Conservation (phyloP, 2,888 invertebrate species). For the Trachelus iudaicus region DNA sequence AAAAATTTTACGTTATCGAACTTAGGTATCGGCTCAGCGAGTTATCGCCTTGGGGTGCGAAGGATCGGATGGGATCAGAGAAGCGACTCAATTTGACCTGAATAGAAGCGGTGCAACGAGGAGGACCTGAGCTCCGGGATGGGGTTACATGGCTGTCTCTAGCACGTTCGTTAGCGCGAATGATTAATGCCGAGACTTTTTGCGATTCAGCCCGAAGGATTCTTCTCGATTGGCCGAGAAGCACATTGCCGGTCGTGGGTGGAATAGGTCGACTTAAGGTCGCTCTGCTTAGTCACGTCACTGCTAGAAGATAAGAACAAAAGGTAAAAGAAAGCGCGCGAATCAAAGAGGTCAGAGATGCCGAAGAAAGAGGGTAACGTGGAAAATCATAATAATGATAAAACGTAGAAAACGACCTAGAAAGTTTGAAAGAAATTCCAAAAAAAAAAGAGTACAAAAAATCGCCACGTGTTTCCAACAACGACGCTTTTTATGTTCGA, state of each 20-base stretch:
- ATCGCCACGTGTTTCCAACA: neutral
- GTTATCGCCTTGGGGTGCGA: neutral
- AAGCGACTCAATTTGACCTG: neutral
- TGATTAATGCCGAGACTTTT: constrained; percentile 19
- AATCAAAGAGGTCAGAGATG: neutral
- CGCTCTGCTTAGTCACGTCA: neutral
- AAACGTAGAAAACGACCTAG: neutral
- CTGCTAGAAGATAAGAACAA: neutral
- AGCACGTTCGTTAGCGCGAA: constrained; percentile 17
- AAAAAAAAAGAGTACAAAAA: neutral
- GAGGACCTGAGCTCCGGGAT: neutral
- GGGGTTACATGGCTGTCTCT: neutral
- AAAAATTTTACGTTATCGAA: constrained; percentile 13
- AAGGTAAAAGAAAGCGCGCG: neutral
- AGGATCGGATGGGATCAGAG: neutral
- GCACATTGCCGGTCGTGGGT: neutral
- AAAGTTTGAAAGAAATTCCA: neutral
- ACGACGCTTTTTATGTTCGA: neutral
- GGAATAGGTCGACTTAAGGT: neutral
- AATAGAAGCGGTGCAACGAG: neutral
- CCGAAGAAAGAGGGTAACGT: neutral
- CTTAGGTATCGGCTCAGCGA: neutral
- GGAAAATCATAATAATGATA: neutral
- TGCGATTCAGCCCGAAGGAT: constrained; percentile 16
- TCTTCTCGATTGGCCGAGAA: neutral